Evolutionary conservation across 2,113 vertebrate species (phyloP), one percentile per base, ranked within the genome.

Genomic region (Hydrolagus affinis): DNA sequence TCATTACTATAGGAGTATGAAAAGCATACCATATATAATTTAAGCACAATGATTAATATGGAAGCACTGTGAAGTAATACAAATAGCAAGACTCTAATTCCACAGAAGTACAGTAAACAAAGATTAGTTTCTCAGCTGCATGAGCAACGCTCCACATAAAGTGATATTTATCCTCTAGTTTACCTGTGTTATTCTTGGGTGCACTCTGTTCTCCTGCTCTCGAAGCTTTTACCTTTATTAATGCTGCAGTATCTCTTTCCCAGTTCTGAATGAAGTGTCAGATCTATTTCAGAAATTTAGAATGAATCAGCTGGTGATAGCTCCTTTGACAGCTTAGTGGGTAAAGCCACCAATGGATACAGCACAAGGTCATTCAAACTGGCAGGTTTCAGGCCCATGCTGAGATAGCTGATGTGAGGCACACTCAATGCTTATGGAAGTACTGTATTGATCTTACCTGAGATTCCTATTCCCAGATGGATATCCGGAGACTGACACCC

Each of bases 1-100:
- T 80, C 77, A 80, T 64, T 60, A 83, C 30, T 83, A 66, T 15
- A 32, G 23, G n/a, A 66, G 78, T 32, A 28, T 68, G 62, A 83
- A 83, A 83, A 66, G 60, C 60, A 83, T 83, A 83, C 25, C 28
- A 28, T 66, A 28, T 83, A 83, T 83, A 83, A 66, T 83, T 83
- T 83, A 66, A 21, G 66, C 8, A 3, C 10, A 19, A 62, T 66
- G 78, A 66, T 83, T 83, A 83, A 83, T 83, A 32, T 64, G 66
- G 44, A 44, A 44, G 44, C 44, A 44, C 44, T 44, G 23, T 14
- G n/a, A 83, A 25, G 78, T 66, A 83, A 68, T 10, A 21, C 32
- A 28, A 83, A 83, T 14, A 83, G 60, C 23, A 64, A 19, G 25
- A 14, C 17, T 83, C 78, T 66, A 83, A 83, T 83, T 66, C 78